Evolutionary conservation across 2,888 invertebrate genomes (phyloP).

Genomic region (Hydrotaea cyrtoneurina): DNA sequence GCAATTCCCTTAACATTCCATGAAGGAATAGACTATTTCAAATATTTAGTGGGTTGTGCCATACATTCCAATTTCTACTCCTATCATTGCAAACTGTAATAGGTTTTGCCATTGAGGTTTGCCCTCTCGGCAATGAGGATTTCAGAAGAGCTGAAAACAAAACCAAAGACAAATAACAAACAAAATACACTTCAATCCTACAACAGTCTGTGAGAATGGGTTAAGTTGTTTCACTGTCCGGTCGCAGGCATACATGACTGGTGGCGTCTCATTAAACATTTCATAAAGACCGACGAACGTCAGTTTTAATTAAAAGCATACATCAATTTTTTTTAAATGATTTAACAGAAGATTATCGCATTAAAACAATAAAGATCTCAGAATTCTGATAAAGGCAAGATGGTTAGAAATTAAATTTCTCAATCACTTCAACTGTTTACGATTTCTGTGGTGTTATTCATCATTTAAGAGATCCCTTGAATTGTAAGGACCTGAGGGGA

Average conservation of each 20-base stretch:
- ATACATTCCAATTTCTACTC: too few species aligned
- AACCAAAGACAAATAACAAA: conserved; percentile 43
- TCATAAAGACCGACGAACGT: conserved; percentile 33
- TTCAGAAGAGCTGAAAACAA: conserved; percentile 3
- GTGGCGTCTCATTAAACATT: conserved; percentile 56
- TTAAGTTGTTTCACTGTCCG: conserved; percentile 54
- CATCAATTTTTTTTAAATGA: neutral
- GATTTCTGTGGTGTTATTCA: conserved; percentile 30
- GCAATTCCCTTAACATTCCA: too few species aligned
- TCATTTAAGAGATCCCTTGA: conserved; percentile 53
- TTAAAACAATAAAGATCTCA: conserved; percentile 13
- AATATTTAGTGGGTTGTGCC: too few species aligned
- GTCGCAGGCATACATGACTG: conserved; percentile 42
- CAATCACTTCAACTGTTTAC: conserved; percentile 24
- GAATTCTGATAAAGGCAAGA: conserved; percentile 11
- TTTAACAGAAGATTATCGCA: neutral
- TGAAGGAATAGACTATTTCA: too few species aligned
- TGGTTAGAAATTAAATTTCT: conserved; percentile 6
- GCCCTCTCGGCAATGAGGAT: neutral
- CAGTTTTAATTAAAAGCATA: conserved; percentile 20
- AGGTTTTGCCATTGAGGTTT: neutral
- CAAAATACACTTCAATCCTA: conserved; percentile 18
- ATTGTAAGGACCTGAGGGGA: conserved; percentile 52
- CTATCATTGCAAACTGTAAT: too few species aligned
- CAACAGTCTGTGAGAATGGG: conserved; percentile 38